These are phyloP conservation scores for Blomia tropicalis DNA, from an alignment of 2,888 invertebrate species.

Conservation along the genomic window DNA sequence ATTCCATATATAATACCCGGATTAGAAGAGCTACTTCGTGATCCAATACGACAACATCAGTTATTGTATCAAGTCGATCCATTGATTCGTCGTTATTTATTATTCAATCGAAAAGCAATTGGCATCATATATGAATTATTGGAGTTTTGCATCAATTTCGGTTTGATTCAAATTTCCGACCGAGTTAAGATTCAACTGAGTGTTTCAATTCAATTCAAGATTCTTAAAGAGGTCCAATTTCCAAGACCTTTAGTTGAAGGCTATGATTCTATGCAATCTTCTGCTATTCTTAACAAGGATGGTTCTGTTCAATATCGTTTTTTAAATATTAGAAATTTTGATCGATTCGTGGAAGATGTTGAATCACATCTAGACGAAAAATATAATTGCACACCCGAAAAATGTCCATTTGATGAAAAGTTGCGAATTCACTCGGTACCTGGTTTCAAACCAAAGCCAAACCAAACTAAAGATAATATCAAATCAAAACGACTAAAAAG, in stretches of 20 bases:
- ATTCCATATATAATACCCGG: conserved; percentile 44
- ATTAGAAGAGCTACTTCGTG: conserved; percentile 44
- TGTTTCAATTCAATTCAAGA: neutral
- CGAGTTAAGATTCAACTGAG: neutral
- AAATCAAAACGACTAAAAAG: too few species aligned
- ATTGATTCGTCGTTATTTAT: conserved; percentile 40
- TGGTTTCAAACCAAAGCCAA: too few species aligned
- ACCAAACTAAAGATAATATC: too few species aligned
- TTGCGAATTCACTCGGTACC: neutral
- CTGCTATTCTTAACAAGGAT: neutral
- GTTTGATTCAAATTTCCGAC: conserved; percentile 39
- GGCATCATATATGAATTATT: conserved; percentile 44
- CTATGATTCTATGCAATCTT: neutral
- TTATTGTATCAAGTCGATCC: conserved; percentile 46
- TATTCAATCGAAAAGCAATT: conserved; percentile 46
- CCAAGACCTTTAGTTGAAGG: neutral
- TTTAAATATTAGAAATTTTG: neutral
- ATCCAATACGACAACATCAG: conserved; percentile 50
- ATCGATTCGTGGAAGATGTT: conserved; percentile 1
- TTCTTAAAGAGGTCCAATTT: neutral
- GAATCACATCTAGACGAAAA: neutral
- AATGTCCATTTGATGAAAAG: neutral
- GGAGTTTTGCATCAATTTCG: conserved; percentile 46
- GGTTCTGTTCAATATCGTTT: neutral
- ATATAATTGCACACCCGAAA: too few species aligned